Evolutionary conservation across 35 echinoderm and acorn worm genomes (phyloP).

Genomic region (Apostichopus californicus): DNA sequence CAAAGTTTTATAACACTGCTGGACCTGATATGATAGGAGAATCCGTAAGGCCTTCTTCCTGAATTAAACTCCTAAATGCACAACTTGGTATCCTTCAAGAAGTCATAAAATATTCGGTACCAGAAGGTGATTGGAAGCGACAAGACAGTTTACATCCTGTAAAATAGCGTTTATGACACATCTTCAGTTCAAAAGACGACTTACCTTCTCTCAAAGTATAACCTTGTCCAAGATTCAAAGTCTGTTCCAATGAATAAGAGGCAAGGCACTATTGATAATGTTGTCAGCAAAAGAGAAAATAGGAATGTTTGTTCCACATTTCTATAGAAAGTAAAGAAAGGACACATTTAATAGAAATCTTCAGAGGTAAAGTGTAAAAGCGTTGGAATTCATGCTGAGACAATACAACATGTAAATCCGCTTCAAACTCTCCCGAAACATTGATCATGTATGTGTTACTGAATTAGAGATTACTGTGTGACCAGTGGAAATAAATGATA

Average conservation of each 20-base stretch:
- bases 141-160: not conserved
- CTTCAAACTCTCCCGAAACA: not conserved
- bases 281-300: constrained; percentile 77
- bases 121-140: not conserved
- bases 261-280: constrained; percentile 69
- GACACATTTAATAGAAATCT: not conserved
- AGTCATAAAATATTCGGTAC: not conserved
- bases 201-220: constrained; percentile 74
- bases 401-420: not conserved
- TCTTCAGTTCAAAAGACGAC: not conserved
- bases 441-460: too few relatives aligned
- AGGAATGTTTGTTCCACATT: constrained; percentile 69
- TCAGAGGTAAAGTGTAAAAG: not conserved
- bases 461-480: too few relatives aligned
- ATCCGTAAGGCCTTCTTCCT: too few relatives aligned
- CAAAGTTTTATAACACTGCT: not conserved
- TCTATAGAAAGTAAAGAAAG: constrained; percentile 18
- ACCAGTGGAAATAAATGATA: too few relatives aligned
- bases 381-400: not conserved
- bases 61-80: too few relatives aligned
- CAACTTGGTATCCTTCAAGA: too few relatives aligned
- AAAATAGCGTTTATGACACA: not conserved
- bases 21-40: too few relatives aligned
- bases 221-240: constrained; percentile 60
- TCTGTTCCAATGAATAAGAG: constrained; percentile 63